Conservation (phyloP, 1,140 invertebrate genomes). For the Micrasema minimum region DNA sequence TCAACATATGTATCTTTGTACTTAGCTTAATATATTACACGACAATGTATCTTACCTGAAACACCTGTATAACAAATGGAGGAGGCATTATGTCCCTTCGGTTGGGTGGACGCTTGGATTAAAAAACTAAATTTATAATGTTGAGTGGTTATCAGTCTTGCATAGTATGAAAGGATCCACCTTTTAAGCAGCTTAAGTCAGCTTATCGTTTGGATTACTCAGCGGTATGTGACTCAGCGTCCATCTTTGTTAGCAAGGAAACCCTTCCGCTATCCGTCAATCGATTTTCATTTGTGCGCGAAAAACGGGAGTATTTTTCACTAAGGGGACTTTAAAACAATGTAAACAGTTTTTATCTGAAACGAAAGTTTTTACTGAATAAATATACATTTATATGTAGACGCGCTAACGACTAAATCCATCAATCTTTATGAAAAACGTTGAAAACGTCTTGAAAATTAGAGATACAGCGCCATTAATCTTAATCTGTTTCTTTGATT, state of each 20-base stretch:
- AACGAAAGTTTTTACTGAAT: constrained; percentile 12
- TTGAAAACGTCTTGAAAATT: constrained; percentile 12
- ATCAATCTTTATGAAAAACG: constrained; percentile 27
- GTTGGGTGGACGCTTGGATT: no score
- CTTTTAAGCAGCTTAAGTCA: not conserved
- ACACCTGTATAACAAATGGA: no score
- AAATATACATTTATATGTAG: constrained; percentile 25
- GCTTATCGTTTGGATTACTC: not conserved
- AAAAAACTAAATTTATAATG: no score
- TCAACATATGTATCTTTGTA: no score
- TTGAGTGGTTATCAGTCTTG: not conserved
- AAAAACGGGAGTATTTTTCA: constrained; percentile 20
- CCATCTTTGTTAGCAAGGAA: not conserved
- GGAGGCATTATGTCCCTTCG: no score
- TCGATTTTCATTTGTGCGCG: constrained; percentile 37
- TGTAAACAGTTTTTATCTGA: constrained; percentile 28
- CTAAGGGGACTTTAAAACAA: constrained; percentile 22
- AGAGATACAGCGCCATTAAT: constrained; percentile 23
- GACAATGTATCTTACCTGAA: no score
- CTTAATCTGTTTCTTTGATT: constrained; percentile 34
- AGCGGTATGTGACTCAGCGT: not conserved
- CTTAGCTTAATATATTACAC: no score
- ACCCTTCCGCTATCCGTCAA: constrained; percentile 26
- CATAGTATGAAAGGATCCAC: not conserved
- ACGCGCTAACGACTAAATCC: constrained; percentile 25